phyloP scores from a whole-genome alignment of 2,113 vertebrate genomes.

The Mungos mungo region DNA sequence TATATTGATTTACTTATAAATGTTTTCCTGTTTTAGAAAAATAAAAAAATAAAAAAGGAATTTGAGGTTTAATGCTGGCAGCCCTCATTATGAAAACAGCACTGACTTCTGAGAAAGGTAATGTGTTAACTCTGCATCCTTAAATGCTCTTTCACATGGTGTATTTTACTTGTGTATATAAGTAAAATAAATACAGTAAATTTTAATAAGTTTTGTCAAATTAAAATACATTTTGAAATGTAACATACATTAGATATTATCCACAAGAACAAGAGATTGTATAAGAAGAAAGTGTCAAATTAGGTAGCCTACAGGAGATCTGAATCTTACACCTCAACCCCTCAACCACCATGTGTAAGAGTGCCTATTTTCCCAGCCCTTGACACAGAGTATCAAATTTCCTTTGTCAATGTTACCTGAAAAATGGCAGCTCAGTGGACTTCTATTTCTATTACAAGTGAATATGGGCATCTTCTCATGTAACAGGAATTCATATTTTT shows the following conservation, averaged over 20 bases:
- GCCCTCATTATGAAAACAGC: neutral
- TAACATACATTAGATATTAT: neutral
- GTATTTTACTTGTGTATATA: conserved; percentile 1
- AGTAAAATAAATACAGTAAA: neutral
- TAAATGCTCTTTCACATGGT: neutral
- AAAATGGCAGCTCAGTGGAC: neutral
- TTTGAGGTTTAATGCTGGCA: neutral
- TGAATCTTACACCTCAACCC: neutral
- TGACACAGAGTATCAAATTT: neutral
- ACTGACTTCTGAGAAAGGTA: neutral
- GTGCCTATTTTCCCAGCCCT: neutral
- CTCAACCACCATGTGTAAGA: neutral
- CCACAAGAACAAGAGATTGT: neutral
- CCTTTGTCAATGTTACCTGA: neutral
- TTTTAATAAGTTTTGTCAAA: neutral
- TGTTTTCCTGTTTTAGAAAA: conserved; percentile 59
- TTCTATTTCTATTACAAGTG: neutral
- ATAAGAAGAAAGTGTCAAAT: neutral
- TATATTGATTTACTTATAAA: conserved; percentile 9
- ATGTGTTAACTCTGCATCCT: neutral
- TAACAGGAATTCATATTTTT: neutral
- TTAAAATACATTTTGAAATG: conserved; percentile 14
- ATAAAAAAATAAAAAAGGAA: neutral
- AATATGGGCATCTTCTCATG: neutral
- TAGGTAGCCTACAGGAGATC: neutral